phyloP scores from a whole-genome alignment of 2,797 vertebrate species.

The Anisognathus igniventris region DNA sequence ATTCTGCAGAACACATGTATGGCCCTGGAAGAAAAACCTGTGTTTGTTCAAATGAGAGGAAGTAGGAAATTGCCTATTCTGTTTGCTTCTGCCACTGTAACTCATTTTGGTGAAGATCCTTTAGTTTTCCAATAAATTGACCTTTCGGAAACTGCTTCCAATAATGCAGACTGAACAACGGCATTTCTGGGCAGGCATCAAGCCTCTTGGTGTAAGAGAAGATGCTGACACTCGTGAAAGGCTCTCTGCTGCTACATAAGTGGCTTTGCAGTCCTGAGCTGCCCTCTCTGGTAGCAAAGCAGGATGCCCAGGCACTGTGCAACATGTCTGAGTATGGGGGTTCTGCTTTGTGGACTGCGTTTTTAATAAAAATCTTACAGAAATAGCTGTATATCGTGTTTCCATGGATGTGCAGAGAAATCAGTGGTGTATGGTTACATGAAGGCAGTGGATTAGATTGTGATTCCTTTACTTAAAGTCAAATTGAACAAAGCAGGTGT shows the following conservation, averaged over 20 bases:
- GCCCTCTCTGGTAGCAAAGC: not conserved
- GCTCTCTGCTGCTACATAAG: not conserved
- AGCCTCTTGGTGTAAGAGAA: not conserved
- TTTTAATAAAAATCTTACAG: not conserved
- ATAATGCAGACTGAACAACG: not conserved
- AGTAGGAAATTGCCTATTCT: not conserved
- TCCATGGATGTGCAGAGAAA: not conserved
- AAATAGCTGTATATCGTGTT: not conserved
- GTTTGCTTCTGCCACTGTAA: not conserved
- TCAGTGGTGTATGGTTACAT: not conserved
- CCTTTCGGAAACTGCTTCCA: not conserved
- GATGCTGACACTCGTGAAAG: not conserved
- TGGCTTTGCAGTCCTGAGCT: not conserved
- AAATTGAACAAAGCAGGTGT: not conserved
- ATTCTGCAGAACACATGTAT: not conserved
- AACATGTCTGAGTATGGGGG: not conserved
- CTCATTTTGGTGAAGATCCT: not conserved
- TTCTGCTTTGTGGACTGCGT: not conserved
- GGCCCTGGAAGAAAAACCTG: not conserved
- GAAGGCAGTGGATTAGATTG: not conserved
- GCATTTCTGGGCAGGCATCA: not conserved
- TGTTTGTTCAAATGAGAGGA: not conserved
- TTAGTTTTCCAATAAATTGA: not conserved
- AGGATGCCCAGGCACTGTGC: not conserved
- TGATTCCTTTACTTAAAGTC: not conserved